Conservation (phyloP, 2,797 vertebrate genomes). For the Taenioides sp. region DNA sequence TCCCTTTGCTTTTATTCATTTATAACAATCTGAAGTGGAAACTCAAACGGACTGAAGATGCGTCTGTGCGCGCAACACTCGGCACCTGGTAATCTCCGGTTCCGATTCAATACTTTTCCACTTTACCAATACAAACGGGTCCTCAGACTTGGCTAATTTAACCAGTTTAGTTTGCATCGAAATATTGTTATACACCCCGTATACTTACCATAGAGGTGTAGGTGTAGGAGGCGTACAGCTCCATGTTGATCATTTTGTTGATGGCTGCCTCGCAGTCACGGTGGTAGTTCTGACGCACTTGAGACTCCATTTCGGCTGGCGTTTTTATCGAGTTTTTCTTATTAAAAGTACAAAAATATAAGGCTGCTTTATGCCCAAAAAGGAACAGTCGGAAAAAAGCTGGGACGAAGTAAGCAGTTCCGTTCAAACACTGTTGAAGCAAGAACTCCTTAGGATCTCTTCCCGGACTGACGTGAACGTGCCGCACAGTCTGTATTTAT, state of each 20-base stretch:
- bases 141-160: neutral
- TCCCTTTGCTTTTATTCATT: conserved; percentile 15
- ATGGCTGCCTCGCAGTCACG: conserved; percentile 83
- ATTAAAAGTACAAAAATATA: conserved; percentile 66
- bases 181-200: no score
- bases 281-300: conserved; percentile 86
- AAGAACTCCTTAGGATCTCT: conserved; percentile 58
- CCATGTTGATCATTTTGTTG: conserved; percentile 85
- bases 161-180: neutral
- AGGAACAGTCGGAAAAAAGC: rapidly evolving
- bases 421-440: conserved; percentile 85
- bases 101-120: neutral
- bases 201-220: conserved; percentile 83
- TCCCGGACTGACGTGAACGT: rapidly evolving
- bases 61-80: conserved; percentile 13
- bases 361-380: neutral
- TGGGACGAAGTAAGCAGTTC: conserved; percentile 57
- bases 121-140: neutral
- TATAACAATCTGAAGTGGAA: conserved; percentile 32
- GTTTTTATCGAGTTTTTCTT: conserved; percentile 41
- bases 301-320: conserved; percentile 80
- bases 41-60: conserved; percentile 41
- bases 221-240: conserved; percentile 79
- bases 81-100: conserved; percentile 61
- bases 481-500: conserved; percentile 29